These are phyloP conservation scores for Colius striatus DNA, from an alignment of 2,113 vertebrate genomes.

Conservation along the genomic window DNA sequence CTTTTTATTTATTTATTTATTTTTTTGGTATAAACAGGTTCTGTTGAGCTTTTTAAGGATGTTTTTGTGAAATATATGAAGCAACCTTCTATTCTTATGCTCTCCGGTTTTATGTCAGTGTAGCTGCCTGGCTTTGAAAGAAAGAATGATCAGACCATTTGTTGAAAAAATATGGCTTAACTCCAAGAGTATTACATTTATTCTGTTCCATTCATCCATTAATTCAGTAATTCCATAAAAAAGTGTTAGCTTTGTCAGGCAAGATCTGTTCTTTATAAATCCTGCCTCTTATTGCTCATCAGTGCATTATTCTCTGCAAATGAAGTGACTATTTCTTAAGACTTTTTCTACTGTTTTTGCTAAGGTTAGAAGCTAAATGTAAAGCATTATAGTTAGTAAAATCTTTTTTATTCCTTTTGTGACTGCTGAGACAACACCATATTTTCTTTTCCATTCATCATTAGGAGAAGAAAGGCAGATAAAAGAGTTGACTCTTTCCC, in stretches of 20 bases:
- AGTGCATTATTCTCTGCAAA: constrained; percentile 12
- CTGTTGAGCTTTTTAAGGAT: not conserved
- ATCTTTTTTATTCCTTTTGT: not conserved
- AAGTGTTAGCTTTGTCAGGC: constrained; percentile 5
- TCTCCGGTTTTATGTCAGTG: not conserved
- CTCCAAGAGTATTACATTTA: not conserved
- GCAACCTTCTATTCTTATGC: not conserved
- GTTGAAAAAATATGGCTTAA: not conserved
- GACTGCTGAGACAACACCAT: not conserved
- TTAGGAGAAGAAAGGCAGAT: not conserved
- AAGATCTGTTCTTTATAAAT: constrained; percentile 16
- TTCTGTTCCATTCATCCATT: not conserved
- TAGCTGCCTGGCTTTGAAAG: not conserved
- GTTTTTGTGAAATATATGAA: not conserved
- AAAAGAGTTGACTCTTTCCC: not conserved
- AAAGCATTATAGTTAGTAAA: not conserved
- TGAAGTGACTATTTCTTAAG: not conserved
- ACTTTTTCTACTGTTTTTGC: not conserved
- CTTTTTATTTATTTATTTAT: not conserved
- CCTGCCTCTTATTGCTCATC: not conserved
- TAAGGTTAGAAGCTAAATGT: not conserved
- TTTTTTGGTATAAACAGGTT: not conserved
- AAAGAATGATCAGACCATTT: not conserved
- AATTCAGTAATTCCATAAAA: constrained; percentile 16
- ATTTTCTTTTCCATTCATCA: not conserved